Conservation (phyloP, 1,140 invertebrate genomes). For the Halictus rubicundus region DNA sequence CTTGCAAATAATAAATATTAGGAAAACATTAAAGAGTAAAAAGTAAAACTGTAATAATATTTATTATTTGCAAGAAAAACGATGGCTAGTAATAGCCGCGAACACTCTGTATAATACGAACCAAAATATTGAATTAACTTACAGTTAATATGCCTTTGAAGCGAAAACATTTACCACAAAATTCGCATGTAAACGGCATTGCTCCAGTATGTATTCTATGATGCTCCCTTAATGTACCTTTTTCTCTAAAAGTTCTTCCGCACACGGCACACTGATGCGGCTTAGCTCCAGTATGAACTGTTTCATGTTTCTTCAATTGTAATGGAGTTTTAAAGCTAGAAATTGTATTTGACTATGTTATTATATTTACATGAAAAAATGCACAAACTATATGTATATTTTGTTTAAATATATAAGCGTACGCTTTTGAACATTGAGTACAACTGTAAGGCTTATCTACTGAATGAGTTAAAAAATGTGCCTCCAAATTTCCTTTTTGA, state of each 20-base stretch:
- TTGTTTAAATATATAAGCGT: slow-evolving; percentile 52
- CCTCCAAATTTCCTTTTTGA: slow-evolving; percentile 83
- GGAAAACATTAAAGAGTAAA: no score
- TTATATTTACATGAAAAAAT: neutral
- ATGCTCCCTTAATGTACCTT: slow-evolving; percentile 83
- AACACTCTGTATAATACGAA: neutral
- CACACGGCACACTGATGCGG: slow-evolving; percentile 89
- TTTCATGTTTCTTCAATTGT: slow-evolving; percentile 82
- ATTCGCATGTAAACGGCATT: slow-evolving; percentile 89
- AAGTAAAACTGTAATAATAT: no score
- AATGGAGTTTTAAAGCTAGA: slow-evolving; percentile 81
- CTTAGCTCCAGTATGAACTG: slow-evolving; percentile 86
- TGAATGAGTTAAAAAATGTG: slow-evolving; percentile 83
- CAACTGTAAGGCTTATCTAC: slow-evolving; percentile 79
- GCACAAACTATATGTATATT: neutral
- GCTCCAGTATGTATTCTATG: slow-evolving; percentile 90
- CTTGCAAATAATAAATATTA: no score
- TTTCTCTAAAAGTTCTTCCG: slow-evolving; percentile 86
- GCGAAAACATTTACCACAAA: slow-evolving; percentile 86
- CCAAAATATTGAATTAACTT: slow-evolving; percentile 46
- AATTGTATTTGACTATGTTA: slow-evolving; percentile 57
- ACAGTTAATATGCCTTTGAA: slow-evolving; percentile 86
- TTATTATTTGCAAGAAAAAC: no score
- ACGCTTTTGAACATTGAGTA: slow-evolving; percentile 77
- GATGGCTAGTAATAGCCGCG: no score